A percentile compares a stretch with the other conserved stretches of the same genome.
Evolutionary conservation across 2,113 vertebrate genomes (phyloP).

Genomic region (Bubo blakistoni): DNA sequence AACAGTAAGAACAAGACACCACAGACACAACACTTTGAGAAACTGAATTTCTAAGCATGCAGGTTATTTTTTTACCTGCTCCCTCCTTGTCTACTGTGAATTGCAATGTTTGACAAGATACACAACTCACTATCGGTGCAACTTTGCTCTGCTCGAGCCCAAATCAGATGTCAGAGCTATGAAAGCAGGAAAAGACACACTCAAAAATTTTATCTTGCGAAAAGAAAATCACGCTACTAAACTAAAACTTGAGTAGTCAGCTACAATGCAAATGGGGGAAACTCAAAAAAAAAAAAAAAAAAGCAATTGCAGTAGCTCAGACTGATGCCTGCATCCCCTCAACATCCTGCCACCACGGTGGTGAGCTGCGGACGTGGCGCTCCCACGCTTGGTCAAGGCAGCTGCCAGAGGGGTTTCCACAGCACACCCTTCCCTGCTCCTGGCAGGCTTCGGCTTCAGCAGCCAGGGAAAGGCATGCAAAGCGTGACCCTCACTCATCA

Average conservation of each 20-base stretch:
- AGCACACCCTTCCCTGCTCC: neutral
- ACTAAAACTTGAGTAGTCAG: neutral
- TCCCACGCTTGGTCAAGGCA: accelerated
- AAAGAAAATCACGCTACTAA: neutral
- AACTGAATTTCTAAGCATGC: neutral
- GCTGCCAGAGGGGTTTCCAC: neutral
- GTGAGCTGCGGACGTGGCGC: neutral
- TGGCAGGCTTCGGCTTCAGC: neutral
- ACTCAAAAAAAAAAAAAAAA: neutral
- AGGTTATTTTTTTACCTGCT: neutral
- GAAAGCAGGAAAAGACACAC: neutral
- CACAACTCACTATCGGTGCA: neutral
- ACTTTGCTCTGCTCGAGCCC: neutral
- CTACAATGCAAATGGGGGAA: neutral
- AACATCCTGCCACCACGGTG: accelerated
- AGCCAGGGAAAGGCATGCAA: neutral
- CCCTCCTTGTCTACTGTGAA: neutral
- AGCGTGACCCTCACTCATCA: neutral
- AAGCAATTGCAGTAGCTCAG: neutral
- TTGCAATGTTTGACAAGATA: neutral
- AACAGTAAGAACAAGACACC: neutral
- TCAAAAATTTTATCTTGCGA: neutral
- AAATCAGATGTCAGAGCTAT: neutral
- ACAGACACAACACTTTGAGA: neutral
- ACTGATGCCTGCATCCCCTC: neutral